Conservation (phyloP, 2,888 invertebrate genomes). For the Coleophora deauratella region DNA sequence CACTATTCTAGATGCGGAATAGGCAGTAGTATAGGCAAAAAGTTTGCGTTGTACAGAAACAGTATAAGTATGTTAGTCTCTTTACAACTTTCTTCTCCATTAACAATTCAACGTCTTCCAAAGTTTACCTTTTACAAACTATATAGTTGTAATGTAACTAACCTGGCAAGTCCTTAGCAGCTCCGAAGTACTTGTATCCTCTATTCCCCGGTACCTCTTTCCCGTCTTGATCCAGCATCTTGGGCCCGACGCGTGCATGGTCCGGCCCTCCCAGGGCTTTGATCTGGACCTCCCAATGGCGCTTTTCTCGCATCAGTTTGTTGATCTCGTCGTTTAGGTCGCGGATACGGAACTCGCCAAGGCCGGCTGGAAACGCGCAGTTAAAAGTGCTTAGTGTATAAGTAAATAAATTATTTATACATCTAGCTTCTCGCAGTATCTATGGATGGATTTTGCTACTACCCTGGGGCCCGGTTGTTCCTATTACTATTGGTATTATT, state of each 20-base stretch:
- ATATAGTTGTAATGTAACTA: conserved; percentile 2
- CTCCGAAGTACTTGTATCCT: conserved; percentile 99
- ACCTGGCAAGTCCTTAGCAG: conserved; percentile 97
- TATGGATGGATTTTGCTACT: too few relatives aligned
- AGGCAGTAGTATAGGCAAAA: too few relatives aligned
- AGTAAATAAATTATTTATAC: not conserved
- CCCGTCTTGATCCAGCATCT: conserved; percentile 94
- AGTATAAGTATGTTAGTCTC: too few relatives aligned
- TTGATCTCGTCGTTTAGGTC: conserved; percentile 99
- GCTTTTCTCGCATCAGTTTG: conserved; percentile 94
- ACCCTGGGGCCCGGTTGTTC: too few relatives aligned
- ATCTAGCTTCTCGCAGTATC: too few relatives aligned
- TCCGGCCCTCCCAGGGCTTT: conserved; percentile 96
- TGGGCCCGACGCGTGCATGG: conserved; percentile 91
- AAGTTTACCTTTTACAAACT: not conserved
- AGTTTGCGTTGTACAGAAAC: too few relatives aligned
- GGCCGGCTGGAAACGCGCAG: conserved; percentile 79
- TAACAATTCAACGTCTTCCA: too few relatives aligned
- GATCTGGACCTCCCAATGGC: conserved; percentile 99
- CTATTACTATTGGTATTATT: too few relatives aligned
- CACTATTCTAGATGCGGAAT: too few relatives aligned
- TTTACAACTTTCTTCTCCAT: too few relatives aligned
- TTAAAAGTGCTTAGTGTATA: too few relatives aligned
- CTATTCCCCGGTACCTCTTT: conserved; percentile 98
- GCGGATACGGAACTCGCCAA: conserved; percentile 98